Evolutionary conservation across 2,888 invertebrate species (phyloP).

Genomic region (Eupeodes latifasciatus): DNA sequence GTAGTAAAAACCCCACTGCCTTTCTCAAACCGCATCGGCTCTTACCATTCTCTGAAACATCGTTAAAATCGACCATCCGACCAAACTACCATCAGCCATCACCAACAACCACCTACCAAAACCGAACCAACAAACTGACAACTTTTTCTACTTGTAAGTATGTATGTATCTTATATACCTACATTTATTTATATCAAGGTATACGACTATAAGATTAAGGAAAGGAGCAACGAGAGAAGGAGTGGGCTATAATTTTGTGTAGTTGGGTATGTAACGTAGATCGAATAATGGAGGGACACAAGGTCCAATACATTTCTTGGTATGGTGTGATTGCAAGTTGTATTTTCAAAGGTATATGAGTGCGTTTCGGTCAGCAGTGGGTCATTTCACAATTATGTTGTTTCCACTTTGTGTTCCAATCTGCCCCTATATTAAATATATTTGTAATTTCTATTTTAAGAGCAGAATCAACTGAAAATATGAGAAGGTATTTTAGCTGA

Average conservation of each 20-base stretch:
- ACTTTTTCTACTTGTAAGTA: conserved; percentile 51
- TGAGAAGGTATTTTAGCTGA: neutral
- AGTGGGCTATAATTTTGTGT: conserved; percentile 16
- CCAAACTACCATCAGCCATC: conserved; percentile 40
- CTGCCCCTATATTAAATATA: conserved; percentile 60
- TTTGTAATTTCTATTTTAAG: conserved; percentile 64
- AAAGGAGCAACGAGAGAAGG: conserved; percentile 42
- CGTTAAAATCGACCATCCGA: conserved; percentile 38
- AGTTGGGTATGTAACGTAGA: conserved; percentile 17
- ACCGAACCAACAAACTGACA: conserved; percentile 70
- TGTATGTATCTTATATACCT: too few relatives aligned
- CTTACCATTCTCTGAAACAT: conserved; percentile 38
- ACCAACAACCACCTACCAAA: conserved; percentile 62
- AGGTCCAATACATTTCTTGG: conserved; percentile 64
- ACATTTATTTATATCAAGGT: neutral
- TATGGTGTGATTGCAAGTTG: conserved; percentile 73
- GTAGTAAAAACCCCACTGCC: conserved; percentile 34
- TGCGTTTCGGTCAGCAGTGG: conserved; percentile 35
- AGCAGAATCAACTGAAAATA: neutral
- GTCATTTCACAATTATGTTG: conserved; percentile 71
- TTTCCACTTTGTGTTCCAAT: conserved; percentile 41
- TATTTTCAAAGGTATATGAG: conserved; percentile 50
- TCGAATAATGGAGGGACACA: conserved; percentile 41
- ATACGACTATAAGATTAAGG: conserved; percentile 70
- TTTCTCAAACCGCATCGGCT: neutral